Evolutionary conservation across 2,113 vertebrate species (phyloP).

Genomic region (Neogobius melanostomus): DNA sequence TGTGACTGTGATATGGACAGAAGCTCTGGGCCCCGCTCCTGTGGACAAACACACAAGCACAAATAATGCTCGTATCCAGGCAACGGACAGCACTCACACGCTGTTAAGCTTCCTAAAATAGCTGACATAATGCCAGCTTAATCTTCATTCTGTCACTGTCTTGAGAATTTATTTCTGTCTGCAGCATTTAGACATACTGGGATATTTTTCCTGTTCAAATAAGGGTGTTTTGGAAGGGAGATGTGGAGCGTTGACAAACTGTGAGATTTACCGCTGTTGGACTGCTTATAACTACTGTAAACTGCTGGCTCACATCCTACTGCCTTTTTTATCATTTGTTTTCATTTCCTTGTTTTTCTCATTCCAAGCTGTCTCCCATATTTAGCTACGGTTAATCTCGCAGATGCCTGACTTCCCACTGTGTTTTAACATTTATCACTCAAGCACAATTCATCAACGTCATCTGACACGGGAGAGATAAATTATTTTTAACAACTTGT

Average conservation of each 20-base stretch:
- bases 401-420: constrained; percentile 14
- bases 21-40: constrained; percentile 10
- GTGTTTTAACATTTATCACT: constrained; percentile 20
- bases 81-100: constrained; percentile 34
- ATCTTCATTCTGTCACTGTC: neutral
- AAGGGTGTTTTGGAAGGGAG: constrained; percentile 10
- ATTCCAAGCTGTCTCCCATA: constrained; percentile 1
- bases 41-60: constrained; percentile 9
- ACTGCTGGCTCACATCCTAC: constrained; percentile 25
- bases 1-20: constrained; percentile 31
- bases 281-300: neutral
- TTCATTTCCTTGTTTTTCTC: constrained; percentile 29
- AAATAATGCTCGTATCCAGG: constrained; percentile 22
- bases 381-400: neutral
- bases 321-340: constrained; percentile 35
- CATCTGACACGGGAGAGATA: neutral
- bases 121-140: constrained; percentile 14
- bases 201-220: constrained; percentile 13
- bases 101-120: constrained; percentile 23
- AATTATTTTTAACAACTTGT: neutral
- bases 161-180: constrained; percentile 1
- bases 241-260: constrained; percentile 2
- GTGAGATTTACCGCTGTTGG: constrained; percentile 42
- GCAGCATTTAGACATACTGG: constrained; percentile 2
- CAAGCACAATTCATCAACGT: neutral